A percentile compares a stretch with the other conserved stretches of the same genome.
These are phyloP conservation scores for Hylyphantes graminicola DNA, from an alignment of 1,140 invertebrate genomes.

Conservation along the genomic window DNA sequence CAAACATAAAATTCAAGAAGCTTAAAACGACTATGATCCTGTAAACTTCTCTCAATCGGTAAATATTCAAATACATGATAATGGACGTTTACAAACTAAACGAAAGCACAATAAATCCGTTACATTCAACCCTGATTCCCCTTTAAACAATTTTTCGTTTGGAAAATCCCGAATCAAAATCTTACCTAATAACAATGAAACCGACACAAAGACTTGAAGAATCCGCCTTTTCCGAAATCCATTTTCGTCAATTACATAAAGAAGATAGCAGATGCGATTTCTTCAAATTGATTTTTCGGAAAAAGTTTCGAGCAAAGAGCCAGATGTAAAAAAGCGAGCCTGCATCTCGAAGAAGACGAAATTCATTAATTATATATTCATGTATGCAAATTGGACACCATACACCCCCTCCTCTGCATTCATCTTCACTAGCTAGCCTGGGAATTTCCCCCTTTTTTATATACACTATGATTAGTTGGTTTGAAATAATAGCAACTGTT, in stretches of 20 bases:
- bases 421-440: constrained; percentile 25
- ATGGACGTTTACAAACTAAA: too few relatives aligned
- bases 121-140: too few relatives aligned
- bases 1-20: too few relatives aligned
- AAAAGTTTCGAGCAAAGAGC: constrained; percentile 46
- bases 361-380: constrained; percentile 57
- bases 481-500: too few relatives aligned
- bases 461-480: too few relatives aligned
- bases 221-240: constrained; percentile 2
- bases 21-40: too few relatives aligned
- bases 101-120: too few relatives aligned
- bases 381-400: constrained; percentile 57
- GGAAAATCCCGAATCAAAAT: too few relatives aligned
- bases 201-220: not conserved
- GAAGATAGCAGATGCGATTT: constrained; percentile 45
- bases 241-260: constrained; percentile 58
- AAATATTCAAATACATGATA: too few relatives aligned
- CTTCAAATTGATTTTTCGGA: constrained; percentile 49
- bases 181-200: not conserved
- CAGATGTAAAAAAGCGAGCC: constrained; percentile 5
- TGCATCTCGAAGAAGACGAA: constrained; percentile 15
- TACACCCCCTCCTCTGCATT: not conserved
- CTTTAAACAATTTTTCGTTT: too few relatives aligned
- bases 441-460: constrained; percentile 19
- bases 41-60: too few relatives aligned